Conservation (phyloP, 2,797 vertebrate species). For the Chelon auratus region DNA sequence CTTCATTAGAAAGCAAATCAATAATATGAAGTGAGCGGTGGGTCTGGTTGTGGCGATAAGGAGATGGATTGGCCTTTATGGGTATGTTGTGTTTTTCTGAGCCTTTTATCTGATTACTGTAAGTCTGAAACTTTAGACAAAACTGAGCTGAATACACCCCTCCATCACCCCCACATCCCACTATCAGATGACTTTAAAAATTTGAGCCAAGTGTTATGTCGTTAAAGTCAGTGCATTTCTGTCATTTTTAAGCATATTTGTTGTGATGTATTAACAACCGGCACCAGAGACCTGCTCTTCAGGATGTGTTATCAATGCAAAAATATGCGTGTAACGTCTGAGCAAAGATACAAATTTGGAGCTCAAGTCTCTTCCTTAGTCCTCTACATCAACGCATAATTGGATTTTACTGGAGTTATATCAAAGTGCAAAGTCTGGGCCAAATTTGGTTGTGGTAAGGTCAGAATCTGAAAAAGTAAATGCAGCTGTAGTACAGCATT, state of each 20-base stretch:
- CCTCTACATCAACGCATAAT: too few species aligned
- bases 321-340: too few species aligned
- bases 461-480: neutral
- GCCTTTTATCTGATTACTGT: neutral
- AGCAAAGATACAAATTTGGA: too few species aligned
- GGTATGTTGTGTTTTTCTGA: neutral
- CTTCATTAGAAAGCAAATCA: neutral
- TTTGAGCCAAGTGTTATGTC: neutral
- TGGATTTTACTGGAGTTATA: too few species aligned
- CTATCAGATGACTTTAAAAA: neutral
- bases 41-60: neutral
- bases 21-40: neutral
- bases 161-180: neutral
- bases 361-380: too few species aligned
- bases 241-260: too few species aligned
- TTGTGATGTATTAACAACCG: rapidly evolving
- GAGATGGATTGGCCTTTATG: neutral
- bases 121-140: neutral
- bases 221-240: neutral
- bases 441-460: neutral
- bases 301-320: too few species aligned
- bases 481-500: neutral
- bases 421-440: too few species aligned
- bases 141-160: neutral
- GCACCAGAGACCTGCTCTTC: neutral